These are phyloP conservation scores for Thunnus maccoyii DNA, from an alignment of 2,113 vertebrate species.

Conservation along the genomic window DNA sequence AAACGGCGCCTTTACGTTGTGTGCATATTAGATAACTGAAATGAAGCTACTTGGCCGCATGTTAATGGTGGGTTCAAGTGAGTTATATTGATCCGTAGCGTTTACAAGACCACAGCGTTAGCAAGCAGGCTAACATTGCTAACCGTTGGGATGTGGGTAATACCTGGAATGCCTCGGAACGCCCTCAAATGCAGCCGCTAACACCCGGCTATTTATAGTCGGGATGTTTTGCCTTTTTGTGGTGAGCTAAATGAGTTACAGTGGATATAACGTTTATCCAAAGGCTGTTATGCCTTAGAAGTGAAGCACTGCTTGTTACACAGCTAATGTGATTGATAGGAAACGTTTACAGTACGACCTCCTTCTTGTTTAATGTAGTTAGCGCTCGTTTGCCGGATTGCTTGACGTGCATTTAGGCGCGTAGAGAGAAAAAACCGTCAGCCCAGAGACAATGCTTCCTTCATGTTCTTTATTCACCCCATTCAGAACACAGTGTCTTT, in stretches of 20 bases:
- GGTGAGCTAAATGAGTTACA: background rate
- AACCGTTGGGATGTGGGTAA: conserved; percentile 66
- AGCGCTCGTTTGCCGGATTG: conserved; percentile 20
- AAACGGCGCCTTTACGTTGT: background rate
- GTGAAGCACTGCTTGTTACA: fast-evolving
- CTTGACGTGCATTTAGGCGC: conserved; percentile 73
- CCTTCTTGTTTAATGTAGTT: conserved; percentile 10
- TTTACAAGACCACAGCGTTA: conserved; percentile 59
- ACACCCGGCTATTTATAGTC: conserved; percentile 75
- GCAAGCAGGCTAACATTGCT: conserved; percentile 72
- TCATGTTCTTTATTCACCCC: background rate
- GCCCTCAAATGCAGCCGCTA: conserved; percentile 64
- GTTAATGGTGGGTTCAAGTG: background rate
- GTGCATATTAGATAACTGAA: conserved; percentile 1
- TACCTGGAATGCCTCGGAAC: conserved; percentile 73
- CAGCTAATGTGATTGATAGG: background rate
- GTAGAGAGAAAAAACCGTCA: conserved; percentile 49
- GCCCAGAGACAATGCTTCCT: background rate
- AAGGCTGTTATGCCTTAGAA: background rate
- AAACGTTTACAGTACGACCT: background rate
- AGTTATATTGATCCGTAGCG: conserved; percentile 29
- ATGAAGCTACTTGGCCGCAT: background rate
- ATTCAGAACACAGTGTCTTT: fast-evolving
- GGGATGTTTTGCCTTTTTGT: conserved; percentile 41
- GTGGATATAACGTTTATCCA: background rate